Conservation (phyloP, 2,797 vertebrate species). For the Picus viridis region DNA sequence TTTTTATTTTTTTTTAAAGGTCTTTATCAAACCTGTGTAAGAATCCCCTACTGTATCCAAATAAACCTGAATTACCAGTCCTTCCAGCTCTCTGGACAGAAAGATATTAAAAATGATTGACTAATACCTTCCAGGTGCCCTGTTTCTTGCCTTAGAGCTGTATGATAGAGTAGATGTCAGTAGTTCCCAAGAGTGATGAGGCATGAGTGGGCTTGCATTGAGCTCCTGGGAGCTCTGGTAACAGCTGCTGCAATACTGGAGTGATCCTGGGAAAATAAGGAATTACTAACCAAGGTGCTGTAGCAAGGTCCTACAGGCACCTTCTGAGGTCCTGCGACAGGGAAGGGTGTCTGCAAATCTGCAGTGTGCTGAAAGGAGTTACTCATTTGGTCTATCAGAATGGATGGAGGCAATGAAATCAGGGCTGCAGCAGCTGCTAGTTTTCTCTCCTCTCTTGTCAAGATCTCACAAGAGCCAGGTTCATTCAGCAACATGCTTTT, state of each 20-base stretch:
- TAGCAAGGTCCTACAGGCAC: not conserved
- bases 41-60: fast-evolving
- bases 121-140: not conserved
- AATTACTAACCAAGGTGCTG: fast-evolving
- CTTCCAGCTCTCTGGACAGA: not conserved
- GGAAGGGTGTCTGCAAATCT: not conserved
- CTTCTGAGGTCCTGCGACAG: not conserved
- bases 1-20: not conserved
- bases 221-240: not conserved
- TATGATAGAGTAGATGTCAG: not conserved
- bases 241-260: not conserved
- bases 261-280: not conserved
- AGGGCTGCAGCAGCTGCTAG: not conserved
- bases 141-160: not conserved
- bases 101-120: not conserved
- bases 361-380: not conserved
- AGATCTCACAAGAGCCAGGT: not conserved
- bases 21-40: not conserved
- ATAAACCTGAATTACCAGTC: not conserved
- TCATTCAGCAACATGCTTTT: not conserved
- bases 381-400: not conserved
- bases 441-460: not conserved
- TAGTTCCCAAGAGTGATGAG: not conserved
- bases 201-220: not conserved
- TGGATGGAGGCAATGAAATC: not conserved